These are phyloP conservation scores for Cheumatopsyche charites DNA, from an alignment of 1,140 invertebrate species.

Conservation along the genomic window DNA sequence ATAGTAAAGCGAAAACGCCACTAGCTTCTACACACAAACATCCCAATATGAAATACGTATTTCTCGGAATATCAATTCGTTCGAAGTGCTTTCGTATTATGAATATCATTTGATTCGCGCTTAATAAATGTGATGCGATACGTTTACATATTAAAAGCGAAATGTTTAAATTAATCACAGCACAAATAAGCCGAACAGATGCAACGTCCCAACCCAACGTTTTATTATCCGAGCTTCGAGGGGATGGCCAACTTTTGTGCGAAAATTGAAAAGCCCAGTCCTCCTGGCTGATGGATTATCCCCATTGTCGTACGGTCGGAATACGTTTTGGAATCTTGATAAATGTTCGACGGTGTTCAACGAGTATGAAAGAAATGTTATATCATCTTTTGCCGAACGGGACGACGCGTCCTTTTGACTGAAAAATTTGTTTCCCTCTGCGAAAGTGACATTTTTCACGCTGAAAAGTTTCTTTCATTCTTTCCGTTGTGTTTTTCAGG, in stretches of 20 bases:
- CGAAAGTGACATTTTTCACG: neutral
- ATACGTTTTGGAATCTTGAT: conserved; percentile 20
- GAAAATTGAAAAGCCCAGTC: conserved; percentile 7
- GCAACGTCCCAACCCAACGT: too few species aligned
- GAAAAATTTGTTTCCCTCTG: conserved; percentile 11
- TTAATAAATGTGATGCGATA: neutral
- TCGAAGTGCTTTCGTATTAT: too few species aligned
- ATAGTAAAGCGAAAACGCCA: neutral
- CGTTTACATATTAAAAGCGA: too few species aligned
- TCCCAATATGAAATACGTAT: too few species aligned
- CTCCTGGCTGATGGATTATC: conserved; percentile 4
- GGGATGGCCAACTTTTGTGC: conserved; percentile 1
- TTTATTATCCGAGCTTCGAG: neutral
- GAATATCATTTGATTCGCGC: too few species aligned
- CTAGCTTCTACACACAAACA: too few species aligned
- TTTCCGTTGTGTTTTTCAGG: too few species aligned
- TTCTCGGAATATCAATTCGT: too few species aligned
- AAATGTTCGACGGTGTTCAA: conserved; percentile 18
- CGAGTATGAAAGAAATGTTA: conserved; percentile 16
- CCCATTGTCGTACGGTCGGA: conserved; percentile 15
- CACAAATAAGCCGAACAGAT: too few species aligned
- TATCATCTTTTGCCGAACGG: conserved; percentile 3
- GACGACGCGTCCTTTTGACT: neutral
- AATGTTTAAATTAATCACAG: too few species aligned
- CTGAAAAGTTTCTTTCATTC: too few species aligned